A percentile compares a stretch with the other conserved stretches of the same genome.
Conservation (phyloP, 2,113 vertebrate species). For the Sinocyclocheilus anophthalmus region DNA sequence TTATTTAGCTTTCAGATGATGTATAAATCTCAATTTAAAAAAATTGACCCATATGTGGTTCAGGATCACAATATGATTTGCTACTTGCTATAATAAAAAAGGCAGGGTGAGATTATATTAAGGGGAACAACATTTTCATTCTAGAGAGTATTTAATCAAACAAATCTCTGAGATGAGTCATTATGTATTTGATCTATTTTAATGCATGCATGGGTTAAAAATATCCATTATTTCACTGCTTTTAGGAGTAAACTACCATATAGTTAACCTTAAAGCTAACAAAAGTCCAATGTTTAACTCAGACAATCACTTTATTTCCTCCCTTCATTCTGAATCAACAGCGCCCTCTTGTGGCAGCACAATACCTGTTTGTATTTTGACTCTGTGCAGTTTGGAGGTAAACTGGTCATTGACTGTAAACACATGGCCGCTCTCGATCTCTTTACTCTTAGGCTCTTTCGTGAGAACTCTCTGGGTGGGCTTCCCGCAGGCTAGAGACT, state of each 20-base stretch:
- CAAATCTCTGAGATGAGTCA: background rate
- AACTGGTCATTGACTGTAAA: constrained; percentile 99
- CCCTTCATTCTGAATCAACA: background rate
- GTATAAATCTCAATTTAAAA: no score
- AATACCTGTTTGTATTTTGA: constrained; percentile 98
- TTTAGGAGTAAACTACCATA: background rate
- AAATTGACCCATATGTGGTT: no score
- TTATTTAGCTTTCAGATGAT: no score
- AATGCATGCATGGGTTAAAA: background rate
- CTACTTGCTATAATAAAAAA: no score
- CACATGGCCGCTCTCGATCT: constrained; percentile 95
- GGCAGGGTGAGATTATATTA: no score
- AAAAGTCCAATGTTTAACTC: background rate
- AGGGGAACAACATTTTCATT: no score
- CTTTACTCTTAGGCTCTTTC: constrained; percentile 97
- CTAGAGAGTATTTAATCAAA: no score
- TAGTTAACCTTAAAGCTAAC: background rate
- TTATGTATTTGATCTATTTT: background rate
- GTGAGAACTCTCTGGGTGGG: constrained; percentile 94
- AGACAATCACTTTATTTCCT: background rate
- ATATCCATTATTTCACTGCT: background rate
- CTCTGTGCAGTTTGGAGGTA: constrained; percentile 97
- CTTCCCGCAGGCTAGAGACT: constrained; percentile 96
- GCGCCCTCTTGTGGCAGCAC: constrained; percentile 17
- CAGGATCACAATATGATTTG: no score